Conservation (phyloP, 2,888 invertebrate species). For the Caenorhabditis afra region DNA sequence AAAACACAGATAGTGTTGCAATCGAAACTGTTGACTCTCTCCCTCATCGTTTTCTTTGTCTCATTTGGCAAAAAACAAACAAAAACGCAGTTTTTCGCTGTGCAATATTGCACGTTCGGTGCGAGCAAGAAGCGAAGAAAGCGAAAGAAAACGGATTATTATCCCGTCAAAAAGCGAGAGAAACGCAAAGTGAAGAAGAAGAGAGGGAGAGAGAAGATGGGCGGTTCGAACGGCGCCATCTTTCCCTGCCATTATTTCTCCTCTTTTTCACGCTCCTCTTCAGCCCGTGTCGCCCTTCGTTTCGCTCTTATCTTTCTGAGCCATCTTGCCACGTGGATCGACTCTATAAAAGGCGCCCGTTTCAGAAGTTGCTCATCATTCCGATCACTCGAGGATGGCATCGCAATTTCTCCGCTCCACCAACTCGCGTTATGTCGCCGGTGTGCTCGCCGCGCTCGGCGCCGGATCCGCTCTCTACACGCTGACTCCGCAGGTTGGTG, state of each 20-base stretch:
- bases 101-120: too few relatives aligned
- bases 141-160: constrained; percentile 34
- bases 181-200: constrained; percentile 13
- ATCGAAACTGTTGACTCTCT: not conserved
- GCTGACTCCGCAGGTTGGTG: constrained; percentile 55
- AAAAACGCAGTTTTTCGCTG: too few relatives aligned
- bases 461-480: constrained; percentile 64
- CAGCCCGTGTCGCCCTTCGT: not conserved
- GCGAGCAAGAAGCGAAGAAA: constrained; percentile 11
- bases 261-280: not conserved
- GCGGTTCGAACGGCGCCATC: not conserved
- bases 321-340: not conserved
- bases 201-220: not conserved
- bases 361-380: not conserved
- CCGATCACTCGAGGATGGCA: constrained; percentile 50
- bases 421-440: constrained; percentile 58
- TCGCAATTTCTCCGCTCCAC: constrained; percentile 57
- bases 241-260: not conserved
- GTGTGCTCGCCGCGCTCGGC: constrained; percentile 61
- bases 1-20: not conserved
- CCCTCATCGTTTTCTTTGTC: not conserved
- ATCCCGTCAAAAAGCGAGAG: constrained; percentile 37
- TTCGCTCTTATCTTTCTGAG: not conserved
- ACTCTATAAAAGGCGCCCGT: too few relatives aligned
- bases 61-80: too few relatives aligned